These are phyloP conservation scores for Anoplopoma fimbria DNA, from an alignment of 2,113 vertebrate species.

Conservation along the genomic window DNA sequence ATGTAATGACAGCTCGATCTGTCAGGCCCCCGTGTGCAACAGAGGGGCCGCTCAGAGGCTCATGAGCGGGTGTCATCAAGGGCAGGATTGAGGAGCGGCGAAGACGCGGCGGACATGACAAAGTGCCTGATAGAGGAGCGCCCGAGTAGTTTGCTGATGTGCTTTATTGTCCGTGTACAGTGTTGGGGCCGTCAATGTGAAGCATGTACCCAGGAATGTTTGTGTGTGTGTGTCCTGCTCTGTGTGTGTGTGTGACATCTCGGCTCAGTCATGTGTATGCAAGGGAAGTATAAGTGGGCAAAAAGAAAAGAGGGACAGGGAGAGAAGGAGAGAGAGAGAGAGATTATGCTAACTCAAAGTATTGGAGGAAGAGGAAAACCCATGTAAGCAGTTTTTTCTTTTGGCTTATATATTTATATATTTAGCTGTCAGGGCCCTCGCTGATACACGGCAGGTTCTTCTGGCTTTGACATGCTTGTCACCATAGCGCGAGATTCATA, in stretches of 20 bases:
- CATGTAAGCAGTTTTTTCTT: constrained; percentile 79
- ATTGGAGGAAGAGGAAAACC: constrained; percentile 71
- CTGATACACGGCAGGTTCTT: constrained; percentile 56
- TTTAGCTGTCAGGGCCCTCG: constrained; percentile 73
- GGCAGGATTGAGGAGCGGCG: constrained; percentile 67
- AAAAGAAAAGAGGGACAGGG: constrained; percentile 57
- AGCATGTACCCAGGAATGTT: constrained; percentile 18
- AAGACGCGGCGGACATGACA: constrained; percentile 62
- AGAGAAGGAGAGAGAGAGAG: constrained; percentile 37
- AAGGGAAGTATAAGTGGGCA: constrained; percentile 62
- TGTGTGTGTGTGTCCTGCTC: constrained; percentile 18
- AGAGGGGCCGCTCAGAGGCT: constrained; percentile 63
- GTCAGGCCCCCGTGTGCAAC: constrained; percentile 45
- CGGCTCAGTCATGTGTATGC: constrained; percentile 61
- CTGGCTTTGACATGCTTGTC: constrained; percentile 69
- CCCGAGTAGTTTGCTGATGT: constrained; percentile 66
- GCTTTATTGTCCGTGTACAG: constrained; percentile 69
- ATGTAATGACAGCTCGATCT: constrained; percentile 75
- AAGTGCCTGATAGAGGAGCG: constrained; percentile 55
- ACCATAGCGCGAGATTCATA: constrained; percentile 56
- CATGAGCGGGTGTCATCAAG: constrained; percentile 68
- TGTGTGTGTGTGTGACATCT: constrained; percentile 30
- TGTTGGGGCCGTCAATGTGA: constrained; percentile 25
- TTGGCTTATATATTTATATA: constrained; percentile 75
- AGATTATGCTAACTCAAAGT: constrained; percentile 79